Conservation (phyloP, 2,888 invertebrate species). For the Standfussiana lucernea region DNA sequence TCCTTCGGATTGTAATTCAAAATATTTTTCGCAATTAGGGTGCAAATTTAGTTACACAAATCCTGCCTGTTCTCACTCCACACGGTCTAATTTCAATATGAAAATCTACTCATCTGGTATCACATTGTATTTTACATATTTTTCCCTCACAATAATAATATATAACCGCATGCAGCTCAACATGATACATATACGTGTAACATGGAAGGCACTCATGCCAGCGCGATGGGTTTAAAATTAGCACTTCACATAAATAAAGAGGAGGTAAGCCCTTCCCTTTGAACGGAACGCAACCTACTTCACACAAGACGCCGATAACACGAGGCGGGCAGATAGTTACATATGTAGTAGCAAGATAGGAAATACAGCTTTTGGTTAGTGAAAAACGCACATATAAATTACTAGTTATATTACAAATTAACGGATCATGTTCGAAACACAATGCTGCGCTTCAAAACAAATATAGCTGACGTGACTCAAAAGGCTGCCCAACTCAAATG, state of each 20-base stretch:
- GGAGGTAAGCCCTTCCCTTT: constrained; percentile 34
- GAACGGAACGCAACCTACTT: constrained; percentile 43
- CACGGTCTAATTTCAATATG: neutral
- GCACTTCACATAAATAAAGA: constrained; percentile 50
- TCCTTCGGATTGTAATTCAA: neutral
- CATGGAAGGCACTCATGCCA: constrained; percentile 38
- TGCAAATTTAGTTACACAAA: too few species aligned
- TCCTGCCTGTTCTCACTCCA: neutral
- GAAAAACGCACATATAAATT: neutral
- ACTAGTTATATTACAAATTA: too few species aligned
- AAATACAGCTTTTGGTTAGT: neutral
- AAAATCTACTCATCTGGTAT: neutral
- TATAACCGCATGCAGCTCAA: neutral
- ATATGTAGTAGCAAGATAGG: neutral
- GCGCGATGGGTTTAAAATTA: constrained; percentile 50
- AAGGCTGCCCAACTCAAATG: too few species aligned
- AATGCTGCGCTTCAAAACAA: too few species aligned
- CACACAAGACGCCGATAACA: constrained; percentile 34
- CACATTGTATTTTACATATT: neutral
- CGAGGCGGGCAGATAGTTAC: neutral
- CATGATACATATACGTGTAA: neutral
- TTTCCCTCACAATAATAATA: neutral
- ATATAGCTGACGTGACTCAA: too few species aligned
- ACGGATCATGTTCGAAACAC: too few species aligned
- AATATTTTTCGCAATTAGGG: too few species aligned